Conservation (phyloP, 2,113 vertebrate species). For the Ammodramus savannarum region DNA sequence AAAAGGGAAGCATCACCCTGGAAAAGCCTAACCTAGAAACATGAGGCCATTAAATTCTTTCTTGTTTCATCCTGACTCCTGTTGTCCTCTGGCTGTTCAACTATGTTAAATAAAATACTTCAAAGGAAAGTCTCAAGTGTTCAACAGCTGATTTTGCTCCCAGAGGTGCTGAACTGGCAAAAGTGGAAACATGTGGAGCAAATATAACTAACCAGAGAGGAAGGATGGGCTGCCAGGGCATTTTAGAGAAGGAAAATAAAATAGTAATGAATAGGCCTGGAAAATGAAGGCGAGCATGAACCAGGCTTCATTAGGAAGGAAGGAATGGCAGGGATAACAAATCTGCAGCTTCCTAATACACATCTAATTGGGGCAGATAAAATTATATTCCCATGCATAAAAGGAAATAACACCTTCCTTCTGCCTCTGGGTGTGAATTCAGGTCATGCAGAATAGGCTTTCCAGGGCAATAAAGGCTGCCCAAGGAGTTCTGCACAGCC, state of each 20-base stretch:
- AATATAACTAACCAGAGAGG: background rate
- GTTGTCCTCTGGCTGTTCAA: constrained; percentile 22
- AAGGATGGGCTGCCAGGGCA: background rate
- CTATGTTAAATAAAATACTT: background rate
- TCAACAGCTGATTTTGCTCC: constrained; percentile 39
- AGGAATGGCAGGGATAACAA: background rate
- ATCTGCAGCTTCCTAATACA: background rate
- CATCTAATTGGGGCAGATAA: background rate
- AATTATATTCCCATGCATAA: background rate
- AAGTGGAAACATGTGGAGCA: background rate
- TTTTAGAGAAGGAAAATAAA: constrained; percentile 4
- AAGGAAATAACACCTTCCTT: background rate
- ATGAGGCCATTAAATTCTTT: background rate
- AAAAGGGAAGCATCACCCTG: background rate
- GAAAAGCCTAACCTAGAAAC: background rate
- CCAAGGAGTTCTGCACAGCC: background rate
- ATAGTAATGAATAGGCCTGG: background rate
- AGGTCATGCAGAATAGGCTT: background rate
- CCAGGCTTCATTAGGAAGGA: background rate
- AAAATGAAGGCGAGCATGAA: background rate
- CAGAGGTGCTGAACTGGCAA: constrained; percentile 40
- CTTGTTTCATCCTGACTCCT: background rate
- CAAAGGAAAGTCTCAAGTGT: background rate
- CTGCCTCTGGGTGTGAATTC: background rate
- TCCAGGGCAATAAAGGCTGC: background rate